Base-by-base conservation (phyloP, 2,113 vertebrate genomes). In the Leucopsar rothschildi region DNA sequence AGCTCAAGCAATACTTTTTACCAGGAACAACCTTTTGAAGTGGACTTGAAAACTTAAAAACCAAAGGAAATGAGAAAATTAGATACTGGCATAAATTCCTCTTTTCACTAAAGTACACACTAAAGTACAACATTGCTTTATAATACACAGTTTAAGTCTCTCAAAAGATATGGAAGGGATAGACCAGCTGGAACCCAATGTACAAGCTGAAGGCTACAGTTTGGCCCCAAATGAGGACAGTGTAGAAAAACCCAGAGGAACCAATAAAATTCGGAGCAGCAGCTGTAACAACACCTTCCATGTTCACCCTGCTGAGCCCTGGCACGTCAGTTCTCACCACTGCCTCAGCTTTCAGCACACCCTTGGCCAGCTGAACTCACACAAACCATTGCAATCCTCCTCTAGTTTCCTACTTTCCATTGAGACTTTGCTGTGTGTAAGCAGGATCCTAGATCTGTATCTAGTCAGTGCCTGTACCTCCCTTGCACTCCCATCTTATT, bases 341-440 rank as follows among this genome's bases (percentile, higher is more conserved):
- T 6, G 10, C 63, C 70, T 88, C 64, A 20, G 57, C 61, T 92
- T 85, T 70, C 79, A 87, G 86, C 45, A 72, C 57, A 47, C 27
- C 42, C 82, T 57, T 53, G 63, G 55, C 82, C 80, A 75, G 37
- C 49, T 9, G 4, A 72, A 80, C 57, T 88, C 5, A 0, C 28
- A 57, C 60, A 93, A 90, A 69, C 52, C 52, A 15, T 57, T 76
- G 50, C 80, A 70, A 25, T 20, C 31, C 89, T 93, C 64, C 59
- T 86, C 59, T 61, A 27, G 45, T 65, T 88, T 86, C 79, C 77
- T 31, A 10, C 15, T 81, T 83, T 81, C 56, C 80, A 77, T 15
- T 1, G 1, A 89, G 64, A 53, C 42, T 39, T 25, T 0, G 0
- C 40, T 35, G 28, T 3, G 1, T 11, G 2, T 39, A 59, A 83